Evolutionary conservation across 2,113 vertebrate species (phyloP).

Genomic region (Cyanocitta stelleri): DNA sequence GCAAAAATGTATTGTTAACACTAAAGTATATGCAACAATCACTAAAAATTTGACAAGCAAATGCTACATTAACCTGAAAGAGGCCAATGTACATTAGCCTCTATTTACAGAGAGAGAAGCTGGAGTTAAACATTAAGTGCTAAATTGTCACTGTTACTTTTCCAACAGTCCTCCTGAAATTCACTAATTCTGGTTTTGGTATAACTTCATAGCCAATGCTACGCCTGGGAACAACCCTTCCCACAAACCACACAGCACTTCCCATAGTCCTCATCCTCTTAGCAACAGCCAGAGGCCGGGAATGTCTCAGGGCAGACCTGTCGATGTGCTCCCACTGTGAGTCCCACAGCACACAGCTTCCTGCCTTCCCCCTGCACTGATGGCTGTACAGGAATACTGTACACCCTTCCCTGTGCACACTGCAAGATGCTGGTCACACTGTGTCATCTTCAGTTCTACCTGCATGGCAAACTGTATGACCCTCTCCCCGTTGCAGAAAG

Average conservation of each 20-base stretch:
- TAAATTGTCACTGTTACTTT: not conserved
- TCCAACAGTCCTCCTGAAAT: not conserved
- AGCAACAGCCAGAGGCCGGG: not conserved
- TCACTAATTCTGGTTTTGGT: not conserved
- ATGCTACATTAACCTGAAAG: not conserved
- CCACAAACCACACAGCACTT: not conserved
- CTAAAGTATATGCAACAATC: not conserved
- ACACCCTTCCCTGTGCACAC: not conserved
- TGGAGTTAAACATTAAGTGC: not conserved
- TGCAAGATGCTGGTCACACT: not conserved
- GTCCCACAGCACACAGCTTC: not conserved
- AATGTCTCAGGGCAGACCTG: not conserved
- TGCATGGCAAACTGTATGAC: rapidly evolving
- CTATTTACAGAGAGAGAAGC: not conserved
- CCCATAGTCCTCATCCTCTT: not conserved
- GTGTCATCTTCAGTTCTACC: not conserved
- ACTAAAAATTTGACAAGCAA: not conserved
- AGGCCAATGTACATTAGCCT: not conserved
- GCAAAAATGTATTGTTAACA: not conserved
- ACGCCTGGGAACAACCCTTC: not conserved
- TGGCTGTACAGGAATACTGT: not conserved
- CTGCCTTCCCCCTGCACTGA: not conserved
- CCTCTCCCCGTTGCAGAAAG: not conserved
- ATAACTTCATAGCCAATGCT: not conserved
- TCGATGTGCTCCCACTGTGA: not conserved